Evolutionary conservation across 2,888 invertebrate genomes (phyloP).

Genomic region (Acrobasis consociella): DNA sequence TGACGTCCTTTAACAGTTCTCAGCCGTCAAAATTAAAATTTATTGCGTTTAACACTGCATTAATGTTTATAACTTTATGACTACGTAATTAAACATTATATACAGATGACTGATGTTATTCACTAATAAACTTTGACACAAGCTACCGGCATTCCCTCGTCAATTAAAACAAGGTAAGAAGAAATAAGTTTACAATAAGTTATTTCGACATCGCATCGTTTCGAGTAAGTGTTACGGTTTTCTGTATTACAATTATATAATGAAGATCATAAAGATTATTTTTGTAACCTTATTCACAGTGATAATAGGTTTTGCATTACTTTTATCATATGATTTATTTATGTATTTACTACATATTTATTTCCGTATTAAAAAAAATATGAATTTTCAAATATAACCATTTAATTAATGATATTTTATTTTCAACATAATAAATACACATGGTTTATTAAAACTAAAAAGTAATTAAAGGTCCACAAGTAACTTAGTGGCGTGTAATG

Average conservation of each 20-base stretch:
- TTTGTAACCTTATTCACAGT: not conserved
- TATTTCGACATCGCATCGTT: not conserved
- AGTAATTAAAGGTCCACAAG: no score
- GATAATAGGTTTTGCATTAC: not conserved
- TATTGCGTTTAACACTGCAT: constrained; percentile 11
- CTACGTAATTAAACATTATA: not conserved
- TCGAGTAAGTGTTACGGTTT: not conserved
- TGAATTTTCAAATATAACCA: no score
- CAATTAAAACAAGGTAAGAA: not conserved
- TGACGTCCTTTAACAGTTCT: not conserved
- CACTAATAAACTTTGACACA: not conserved
- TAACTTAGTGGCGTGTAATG: no score
- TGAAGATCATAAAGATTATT: not conserved
- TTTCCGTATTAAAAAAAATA: no score
- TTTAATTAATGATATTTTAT: no score
- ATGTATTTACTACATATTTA: no score
- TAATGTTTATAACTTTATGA: constrained; percentile 4
- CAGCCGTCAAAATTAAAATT: constrained; percentile 6
- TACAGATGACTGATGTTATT: constrained; percentile 7
- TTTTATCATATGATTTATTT: not conserved
- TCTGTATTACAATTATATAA: not conserved
- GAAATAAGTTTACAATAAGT: not conserved
- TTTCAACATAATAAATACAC: no score
- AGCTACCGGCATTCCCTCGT: not conserved
- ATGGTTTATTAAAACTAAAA: no score